Evolutionary conservation across 2,888 invertebrate genomes (phyloP), one percentile per base, ranked within the genome.

Genomic region (Nymphalis c-album): DNA sequence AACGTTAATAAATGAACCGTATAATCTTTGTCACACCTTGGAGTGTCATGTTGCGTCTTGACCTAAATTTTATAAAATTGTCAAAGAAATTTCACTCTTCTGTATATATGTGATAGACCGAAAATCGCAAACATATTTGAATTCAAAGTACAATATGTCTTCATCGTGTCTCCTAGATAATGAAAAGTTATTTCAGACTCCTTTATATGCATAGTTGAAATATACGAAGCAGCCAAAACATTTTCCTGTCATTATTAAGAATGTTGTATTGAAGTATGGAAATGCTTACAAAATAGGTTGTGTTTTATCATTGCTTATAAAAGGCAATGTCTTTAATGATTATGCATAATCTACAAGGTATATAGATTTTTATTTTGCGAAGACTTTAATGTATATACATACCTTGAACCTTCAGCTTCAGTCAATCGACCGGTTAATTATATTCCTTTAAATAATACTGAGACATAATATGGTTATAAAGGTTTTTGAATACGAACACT

Each of bases 171-270:
- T 62, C 67, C 40, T 51, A 67, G 64, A 69, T 72, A 74, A 74
- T 74, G 72, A 67, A 71, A 71, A 72, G 69, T 67, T 71, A 70
- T 73, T 67, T 64, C 66, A 66, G 63, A 60, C 60, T 68, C 62
- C 68, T 69, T 68, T 68, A 66, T 63, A 67, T 70, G 67, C 64
- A 64, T 58, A 35, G 53, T 60, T 57, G 35, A 57, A 40, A 50
- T 50, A 35, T 61, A 61, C n/a, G 51, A 61, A 45, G 16, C 20
- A 55, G 20, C 22, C 47, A 17, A 60, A 60, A 60, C 26, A 60
- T 47, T 60, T 60, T 46, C 22, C 40, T 60, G 47, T 26, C 47
- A 26, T 22, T 60, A 60, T 60, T 60, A 60, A 60, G 60, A 60
- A 60, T 47, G 60, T 60, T 60, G 47, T 60, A 60, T 40, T 47